Evolutionary conservation across 2,888 invertebrate species (phyloP), one percentile per base, ranked within the genome.

Genomic region (Diplazon laetatorius): DNA sequence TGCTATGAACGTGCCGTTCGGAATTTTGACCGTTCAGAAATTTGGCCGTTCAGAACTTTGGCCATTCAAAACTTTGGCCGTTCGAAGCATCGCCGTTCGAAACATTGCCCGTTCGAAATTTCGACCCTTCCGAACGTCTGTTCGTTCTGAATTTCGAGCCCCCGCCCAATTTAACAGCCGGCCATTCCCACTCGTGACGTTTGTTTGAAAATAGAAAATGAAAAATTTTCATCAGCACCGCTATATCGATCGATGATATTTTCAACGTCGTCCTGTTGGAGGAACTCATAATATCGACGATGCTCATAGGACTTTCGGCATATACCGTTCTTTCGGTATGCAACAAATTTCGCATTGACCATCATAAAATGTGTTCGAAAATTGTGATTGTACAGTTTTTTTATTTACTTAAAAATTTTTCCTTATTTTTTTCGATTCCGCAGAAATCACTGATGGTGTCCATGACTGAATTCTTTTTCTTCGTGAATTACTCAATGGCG

Each of bases 261-360:
- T 78, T 77, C 1, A 59, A 79, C 55, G 20, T 74, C 10, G 69
- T 68, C 68, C 42, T 82, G 16, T 44, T 81, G 30, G 72, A 65
- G 25, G 81, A 81, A 76, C 59, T 82, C 2, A 18, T 78, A 1
- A 73, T 71, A 18, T 78, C 75, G 0, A 81, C 77, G 5, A 52
- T 81, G 14, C 65, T 79, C 14, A 66, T 82, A 9, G 80, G 73
- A 22, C 70, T 82, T 4, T 39, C 79, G 16, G 10, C 55, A 2
- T 81, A 80, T 42, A 72, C 66, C 55, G 30, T 77, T 18, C 52
- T 82, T 16, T 18, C 60, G 46, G 78, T 78, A 74, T 55, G 50
- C 20, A 22, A 66, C 25, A 25, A 10, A 6, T 10, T n/a, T n/a
- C 3, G 12, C n/a, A n/a, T n/a, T n/a, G n/a, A n/a, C n/a, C n/a